These are phyloP conservation scores for Probosciger aterrimus DNA, from an alignment of 2,113 vertebrate genomes.

Conservation along the genomic window DNA sequence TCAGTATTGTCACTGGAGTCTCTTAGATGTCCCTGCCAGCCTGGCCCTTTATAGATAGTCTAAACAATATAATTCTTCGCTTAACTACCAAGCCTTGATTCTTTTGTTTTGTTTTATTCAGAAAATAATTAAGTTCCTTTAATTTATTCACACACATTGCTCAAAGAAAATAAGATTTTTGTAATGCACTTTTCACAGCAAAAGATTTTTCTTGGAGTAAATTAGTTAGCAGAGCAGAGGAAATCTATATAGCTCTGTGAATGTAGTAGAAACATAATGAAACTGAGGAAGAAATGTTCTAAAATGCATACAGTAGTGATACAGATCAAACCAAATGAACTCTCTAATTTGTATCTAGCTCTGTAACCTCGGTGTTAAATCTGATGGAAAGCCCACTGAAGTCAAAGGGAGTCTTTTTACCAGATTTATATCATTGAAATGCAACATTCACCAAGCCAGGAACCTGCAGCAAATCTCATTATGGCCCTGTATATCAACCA, in stretches of 20 bases:
- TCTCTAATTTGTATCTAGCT: conserved; percentile 25
- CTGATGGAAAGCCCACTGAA: conserved; percentile 46
- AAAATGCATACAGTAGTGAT: conserved; percentile 10
- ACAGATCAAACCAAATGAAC: conserved; percentile 49
- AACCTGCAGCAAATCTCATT: conserved; percentile 22
- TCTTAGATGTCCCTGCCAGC: background rate
- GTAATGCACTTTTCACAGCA: conserved; percentile 37
- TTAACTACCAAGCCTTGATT: conserved; percentile 28
- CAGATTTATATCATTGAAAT: conserved; percentile 38
- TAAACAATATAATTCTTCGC: background rate
- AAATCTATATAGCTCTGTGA: conserved; percentile 37
- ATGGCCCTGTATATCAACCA: conserved; percentile 2
- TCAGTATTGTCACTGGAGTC: background rate
- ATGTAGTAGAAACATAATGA: conserved; percentile 34
- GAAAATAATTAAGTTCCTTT: conserved; percentile 61
- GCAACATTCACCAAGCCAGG: conserved; percentile 4
- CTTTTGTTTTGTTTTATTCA: conserved; percentile 45
- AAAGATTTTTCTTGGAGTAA: conserved; percentile 56
- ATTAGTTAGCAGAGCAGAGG: conserved; percentile 34
- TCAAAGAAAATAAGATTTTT: conserved; percentile 53
- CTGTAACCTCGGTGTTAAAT: conserved; percentile 4
- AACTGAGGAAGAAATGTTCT: conserved; percentile 33
- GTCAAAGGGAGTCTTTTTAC: conserved; percentile 34
- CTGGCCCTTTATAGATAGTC: conserved; percentile 48
- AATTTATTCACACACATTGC: conserved; percentile 39